phyloP scores from a whole-genome alignment of 2,113 vertebrate species.

The Rhagologus leucostigma region DNA sequence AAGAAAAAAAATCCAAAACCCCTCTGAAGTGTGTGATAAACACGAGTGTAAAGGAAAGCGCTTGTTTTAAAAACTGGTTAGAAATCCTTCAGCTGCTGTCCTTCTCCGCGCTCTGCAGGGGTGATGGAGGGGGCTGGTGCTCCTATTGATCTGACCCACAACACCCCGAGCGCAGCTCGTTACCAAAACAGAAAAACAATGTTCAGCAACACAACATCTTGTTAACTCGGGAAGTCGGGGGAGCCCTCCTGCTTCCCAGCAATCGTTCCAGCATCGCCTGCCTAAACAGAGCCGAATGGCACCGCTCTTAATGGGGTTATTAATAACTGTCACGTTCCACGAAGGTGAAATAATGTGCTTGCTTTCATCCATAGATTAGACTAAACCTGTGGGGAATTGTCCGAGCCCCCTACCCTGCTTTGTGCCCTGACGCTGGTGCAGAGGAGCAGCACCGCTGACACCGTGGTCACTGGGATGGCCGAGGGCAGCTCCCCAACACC shows the following conservation, averaged over 20 bases:
- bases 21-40: not conserved
- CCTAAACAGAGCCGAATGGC: constrained; percentile 6
- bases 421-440: not conserved
- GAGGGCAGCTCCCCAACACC: fast-evolving
- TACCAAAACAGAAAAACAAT: not conserved
- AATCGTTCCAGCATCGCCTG: not conserved
- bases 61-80: not conserved
- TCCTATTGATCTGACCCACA: not conserved
- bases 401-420: not conserved
- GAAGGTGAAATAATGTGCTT: constrained; percentile 53
- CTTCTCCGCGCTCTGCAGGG: not conserved
- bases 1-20: no score
- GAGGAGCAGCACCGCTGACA: not conserved
- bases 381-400: constrained; percentile 35
- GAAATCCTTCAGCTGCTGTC: not conserved
- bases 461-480: fast-evolving
- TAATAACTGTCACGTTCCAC: constrained; percentile 69
- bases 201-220: constrained; percentile 38
- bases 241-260: not conserved
- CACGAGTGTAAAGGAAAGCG: not conserved
- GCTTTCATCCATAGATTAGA: constrained; percentile 44
- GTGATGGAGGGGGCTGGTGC: not conserved
- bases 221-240: constrained; percentile 32
- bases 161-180: not conserved
- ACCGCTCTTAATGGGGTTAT: constrained; percentile 71